These are phyloP conservation scores for Osmoderma eremita DNA, from an alignment of 2,888 invertebrate species.

Conservation along the genomic window DNA sequence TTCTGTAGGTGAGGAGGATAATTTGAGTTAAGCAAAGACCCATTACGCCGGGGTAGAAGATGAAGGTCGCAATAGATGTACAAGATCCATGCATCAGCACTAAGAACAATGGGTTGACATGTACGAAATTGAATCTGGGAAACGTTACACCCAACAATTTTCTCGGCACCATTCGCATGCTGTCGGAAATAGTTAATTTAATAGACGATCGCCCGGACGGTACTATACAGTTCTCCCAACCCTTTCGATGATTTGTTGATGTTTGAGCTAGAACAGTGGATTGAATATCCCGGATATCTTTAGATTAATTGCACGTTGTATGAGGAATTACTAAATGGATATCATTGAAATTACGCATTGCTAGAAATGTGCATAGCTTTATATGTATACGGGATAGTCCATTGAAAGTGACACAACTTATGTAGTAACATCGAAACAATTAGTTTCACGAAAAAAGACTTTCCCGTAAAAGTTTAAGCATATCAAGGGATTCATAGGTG, in stretches of 20 bases:
- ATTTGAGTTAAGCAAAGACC: not conserved
- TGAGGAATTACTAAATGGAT: not conserved
- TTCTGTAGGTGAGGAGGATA: not conserved
- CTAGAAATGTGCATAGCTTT: too few species aligned
- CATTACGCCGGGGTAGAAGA: not conserved
- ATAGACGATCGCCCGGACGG: not conserved
- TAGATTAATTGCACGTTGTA: slow-evolving; percentile 14
- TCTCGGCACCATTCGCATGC: not conserved
- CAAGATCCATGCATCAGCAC: slow-evolving; percentile 12
- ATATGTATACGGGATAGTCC: too few species aligned
- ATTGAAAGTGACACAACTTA: not conserved
- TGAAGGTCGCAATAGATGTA: not conserved
- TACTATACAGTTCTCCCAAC: not conserved
- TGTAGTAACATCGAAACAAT: not conserved
- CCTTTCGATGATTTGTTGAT: slow-evolving; percentile 9
- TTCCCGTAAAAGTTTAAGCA: too few species aligned
- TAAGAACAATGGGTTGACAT: slow-evolving; percentile 16
- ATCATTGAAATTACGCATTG: not conserved
- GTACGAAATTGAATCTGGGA: slow-evolving; percentile 17
- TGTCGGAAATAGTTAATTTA: slow-evolving; percentile 21
- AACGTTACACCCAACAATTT: slow-evolving; percentile 9
- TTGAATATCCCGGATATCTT: not conserved
- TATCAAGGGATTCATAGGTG: too few species aligned
- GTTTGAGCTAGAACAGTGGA: not conserved
- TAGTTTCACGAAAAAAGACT: too few species aligned